A percentile compares a stretch with the other conserved stretches of the same genome.
Evolutionary conservation across 2,797 vertebrate species (phyloP).

Genomic region (Helicolenus hilgendorfi): DNA sequence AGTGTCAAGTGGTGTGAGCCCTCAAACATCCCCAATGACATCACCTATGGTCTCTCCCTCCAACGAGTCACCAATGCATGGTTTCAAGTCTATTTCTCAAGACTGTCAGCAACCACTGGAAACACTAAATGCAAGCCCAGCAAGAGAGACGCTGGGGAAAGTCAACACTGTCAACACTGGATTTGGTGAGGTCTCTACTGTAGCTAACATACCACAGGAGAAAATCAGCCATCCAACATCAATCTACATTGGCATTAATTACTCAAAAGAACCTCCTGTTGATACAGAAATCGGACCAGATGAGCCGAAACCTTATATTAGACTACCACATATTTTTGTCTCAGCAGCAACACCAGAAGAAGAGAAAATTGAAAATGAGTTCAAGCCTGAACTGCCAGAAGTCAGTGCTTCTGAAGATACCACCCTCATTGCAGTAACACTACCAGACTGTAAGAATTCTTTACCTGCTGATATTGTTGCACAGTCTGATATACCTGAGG

Average conservation of each 20-base stretch:
- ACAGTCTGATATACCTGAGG: slow-evolving; percentile 19
- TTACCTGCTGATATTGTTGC: slow-evolving; percentile 1
- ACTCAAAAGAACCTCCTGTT: slow-evolving; percentile 32
- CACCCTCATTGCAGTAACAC: background rate
- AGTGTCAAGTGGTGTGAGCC: background rate
- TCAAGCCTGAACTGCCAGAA: slow-evolving; percentile 22
- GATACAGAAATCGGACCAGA: slow-evolving; percentile 25
- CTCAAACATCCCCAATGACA: slow-evolving; percentile 8
- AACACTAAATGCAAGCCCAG: slow-evolving; percentile 13
- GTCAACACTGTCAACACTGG: background rate
- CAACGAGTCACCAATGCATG: background rate
- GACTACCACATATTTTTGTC: slow-evolving; percentile 88
- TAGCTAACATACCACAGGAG: slow-evolving; percentile 11
- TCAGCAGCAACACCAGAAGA: slow-evolving; percentile 88
- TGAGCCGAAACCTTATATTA: slow-evolving; percentile 68
- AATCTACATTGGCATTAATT: slow-evolving; percentile 80
- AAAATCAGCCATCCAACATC: slow-evolving; percentile 49
- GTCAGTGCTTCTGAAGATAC: slow-evolving; percentile 26
- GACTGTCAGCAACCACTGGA: slow-evolving; percentile 13
- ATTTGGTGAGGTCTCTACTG: slow-evolving; percentile 21
- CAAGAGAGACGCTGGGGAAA: background rate
- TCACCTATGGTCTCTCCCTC: slow-evolving; percentile 4
- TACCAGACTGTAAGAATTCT: slow-evolving; percentile 31
- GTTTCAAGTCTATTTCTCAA: slow-evolving; percentile 16
- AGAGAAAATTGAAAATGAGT: slow-evolving; percentile 57